Conservation (phyloP, 2,888 invertebrate genomes). For the Thereva nobilitata region DNA sequence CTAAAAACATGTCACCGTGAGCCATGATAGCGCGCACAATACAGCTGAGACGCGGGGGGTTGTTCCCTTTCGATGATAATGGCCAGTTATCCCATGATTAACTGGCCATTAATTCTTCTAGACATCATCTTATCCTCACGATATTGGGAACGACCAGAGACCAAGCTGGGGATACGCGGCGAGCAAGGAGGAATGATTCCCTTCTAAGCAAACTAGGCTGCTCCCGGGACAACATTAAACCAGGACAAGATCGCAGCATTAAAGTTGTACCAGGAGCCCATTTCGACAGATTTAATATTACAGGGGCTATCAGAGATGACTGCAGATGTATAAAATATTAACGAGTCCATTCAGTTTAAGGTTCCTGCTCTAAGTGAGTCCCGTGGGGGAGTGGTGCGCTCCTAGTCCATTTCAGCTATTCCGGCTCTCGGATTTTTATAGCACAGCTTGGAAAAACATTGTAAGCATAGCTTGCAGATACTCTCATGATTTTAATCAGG, state of each 20-base stretch:
- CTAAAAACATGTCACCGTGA: too few species aligned
- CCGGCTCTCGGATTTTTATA: conserved; percentile 25
- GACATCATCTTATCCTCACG: too few species aligned
- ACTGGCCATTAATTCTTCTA: too few species aligned
- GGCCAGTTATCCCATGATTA: too few species aligned
- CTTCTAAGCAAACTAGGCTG: too few species aligned
- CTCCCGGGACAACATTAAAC: conserved; percentile 1
- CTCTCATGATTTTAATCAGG: conserved; percentile 34
- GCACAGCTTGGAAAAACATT: conserved; percentile 10
- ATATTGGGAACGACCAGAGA: too few species aligned
- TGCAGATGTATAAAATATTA: conserved; percentile 33
- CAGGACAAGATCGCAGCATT: conserved; percentile 14
- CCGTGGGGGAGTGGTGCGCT: conserved; percentile 15
- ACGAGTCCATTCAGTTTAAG: conserved; percentile 28
- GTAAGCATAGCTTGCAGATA: conserved; percentile 29
- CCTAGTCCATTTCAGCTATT: conserved; percentile 29
- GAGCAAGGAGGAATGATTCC: too few species aligned
- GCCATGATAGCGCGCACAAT: too few species aligned
- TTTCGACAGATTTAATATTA: conserved; percentile 30
- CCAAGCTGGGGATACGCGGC: too few species aligned
- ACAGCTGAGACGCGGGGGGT: too few species aligned
- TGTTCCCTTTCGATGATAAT: too few species aligned
- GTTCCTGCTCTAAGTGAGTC: conserved; percentile 26
- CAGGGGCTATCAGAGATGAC: conserved; percentile 27
- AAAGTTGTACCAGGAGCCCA: conserved; percentile 9